Conservation (phyloP, 1,140 invertebrate genomes). For the Campodea augens region DNA sequence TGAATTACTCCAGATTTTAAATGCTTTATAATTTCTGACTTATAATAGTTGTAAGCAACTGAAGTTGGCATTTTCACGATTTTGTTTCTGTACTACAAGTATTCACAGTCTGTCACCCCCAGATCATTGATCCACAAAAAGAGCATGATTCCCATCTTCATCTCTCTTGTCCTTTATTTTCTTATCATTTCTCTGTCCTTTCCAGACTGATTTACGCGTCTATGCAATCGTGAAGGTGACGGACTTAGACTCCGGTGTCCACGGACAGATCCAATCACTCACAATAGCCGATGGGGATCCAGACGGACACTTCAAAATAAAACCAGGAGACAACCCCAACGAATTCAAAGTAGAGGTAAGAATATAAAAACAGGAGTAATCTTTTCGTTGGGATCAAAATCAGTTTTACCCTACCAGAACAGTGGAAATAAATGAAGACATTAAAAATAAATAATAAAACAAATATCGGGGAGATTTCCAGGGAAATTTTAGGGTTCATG, state of each 20-base stretch:
- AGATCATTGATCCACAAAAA: neutral
- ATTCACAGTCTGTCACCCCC: neutral
- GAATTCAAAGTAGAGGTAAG: slow-evolving; percentile 44
- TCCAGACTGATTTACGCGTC: slow-evolving; percentile 49
- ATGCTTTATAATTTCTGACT: too few species aligned
- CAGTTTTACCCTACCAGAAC: slow-evolving; percentile 11
- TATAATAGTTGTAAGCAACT: too few species aligned
- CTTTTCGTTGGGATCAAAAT: slow-evolving; percentile 27
- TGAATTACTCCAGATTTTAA: too few species aligned
- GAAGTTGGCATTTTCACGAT: neutral
- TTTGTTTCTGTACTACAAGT: neutral
- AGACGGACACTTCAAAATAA: slow-evolving; percentile 63
- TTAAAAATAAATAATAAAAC: too few species aligned
- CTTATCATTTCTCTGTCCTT: slow-evolving; percentile 9
- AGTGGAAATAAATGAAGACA: slow-evolving; percentile 7
- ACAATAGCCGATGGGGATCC: slow-evolving; percentile 76
- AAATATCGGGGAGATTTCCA: too few species aligned
- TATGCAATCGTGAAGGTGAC: slow-evolving; percentile 74
- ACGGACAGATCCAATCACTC: slow-evolving; percentile 62
- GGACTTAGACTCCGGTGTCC: slow-evolving; percentile 60
- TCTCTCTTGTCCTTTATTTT: neutral
- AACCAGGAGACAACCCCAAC: slow-evolving; percentile 25
- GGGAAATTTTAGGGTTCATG: too few species aligned
- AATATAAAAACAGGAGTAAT: slow-evolving; percentile 22
- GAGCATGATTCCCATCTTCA: neutral